Conservation (phyloP, 2,113 vertebrate species). For the Ameiurus melas region DNA sequence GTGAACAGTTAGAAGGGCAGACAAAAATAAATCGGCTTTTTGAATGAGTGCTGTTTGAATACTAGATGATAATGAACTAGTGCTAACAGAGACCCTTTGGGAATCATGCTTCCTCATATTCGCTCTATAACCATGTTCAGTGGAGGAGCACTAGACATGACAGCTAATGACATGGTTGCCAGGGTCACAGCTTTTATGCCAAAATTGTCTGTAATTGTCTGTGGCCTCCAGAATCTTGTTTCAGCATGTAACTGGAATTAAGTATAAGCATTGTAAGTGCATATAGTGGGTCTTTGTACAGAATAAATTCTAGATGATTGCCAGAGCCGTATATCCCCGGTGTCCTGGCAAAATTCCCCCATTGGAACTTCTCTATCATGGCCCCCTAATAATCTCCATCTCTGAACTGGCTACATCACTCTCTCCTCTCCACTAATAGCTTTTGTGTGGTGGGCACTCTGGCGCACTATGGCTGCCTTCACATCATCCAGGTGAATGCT, state of each 20-base stretch:
- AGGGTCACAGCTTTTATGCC: not conserved
- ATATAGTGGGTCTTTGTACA: not conserved
- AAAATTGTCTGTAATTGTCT: not conserved
- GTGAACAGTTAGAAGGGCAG: not conserved
- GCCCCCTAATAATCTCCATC: too few relatives aligned
- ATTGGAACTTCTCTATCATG: too few relatives aligned
- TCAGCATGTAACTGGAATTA: not conserved
- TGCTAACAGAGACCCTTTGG: not conserved
- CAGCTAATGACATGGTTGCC: not conserved
- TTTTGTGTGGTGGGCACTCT: too few relatives aligned
- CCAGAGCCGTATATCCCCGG: too few relatives aligned
- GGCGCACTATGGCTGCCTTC: too few relatives aligned
- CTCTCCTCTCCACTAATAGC: too few relatives aligned
- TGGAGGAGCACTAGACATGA: not conserved
- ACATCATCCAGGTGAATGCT: too few relatives aligned
- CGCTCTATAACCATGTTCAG: not conserved
- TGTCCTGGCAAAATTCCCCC: too few relatives aligned
- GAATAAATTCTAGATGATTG: not conserved
- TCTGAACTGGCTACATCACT: too few relatives aligned
- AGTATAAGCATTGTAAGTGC: not conserved
- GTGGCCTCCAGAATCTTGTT: not conserved
- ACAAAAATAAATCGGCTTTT: not conserved
- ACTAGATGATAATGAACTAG: not conserved
- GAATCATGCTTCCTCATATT: not conserved
- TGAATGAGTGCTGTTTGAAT: not conserved